Conservation (phyloP, 2,113 vertebrate species). For the Hippocampus guttulatus region DNA sequence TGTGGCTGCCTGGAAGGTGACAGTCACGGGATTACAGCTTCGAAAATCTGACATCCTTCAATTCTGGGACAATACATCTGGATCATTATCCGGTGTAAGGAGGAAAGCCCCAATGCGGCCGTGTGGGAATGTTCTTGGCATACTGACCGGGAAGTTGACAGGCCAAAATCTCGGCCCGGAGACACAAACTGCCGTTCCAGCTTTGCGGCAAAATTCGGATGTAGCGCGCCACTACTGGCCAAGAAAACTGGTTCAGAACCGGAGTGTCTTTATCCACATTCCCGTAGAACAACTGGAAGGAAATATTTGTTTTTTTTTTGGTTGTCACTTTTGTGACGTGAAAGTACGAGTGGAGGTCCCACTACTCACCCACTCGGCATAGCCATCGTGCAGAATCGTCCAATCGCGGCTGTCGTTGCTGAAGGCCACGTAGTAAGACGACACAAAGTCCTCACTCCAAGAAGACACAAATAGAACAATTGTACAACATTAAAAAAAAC, state of each 20-base stretch:
- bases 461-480: background rate
- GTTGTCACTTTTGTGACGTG: background rate
- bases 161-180: conserved; percentile 87
- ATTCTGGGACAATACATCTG: background rate
- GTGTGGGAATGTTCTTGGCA: background rate
- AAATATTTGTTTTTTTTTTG: background rate
- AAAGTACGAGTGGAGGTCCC: background rate
- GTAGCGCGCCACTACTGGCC: conserved; percentile 83
- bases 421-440: conserved; percentile 88
- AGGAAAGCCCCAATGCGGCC: too few relatives aligned
- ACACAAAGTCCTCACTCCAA: conserved; percentile 82
- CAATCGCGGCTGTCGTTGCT: conserved; percentile 94
- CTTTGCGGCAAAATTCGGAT: conserved; percentile 89
- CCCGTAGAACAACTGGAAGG: conserved; percentile 83
- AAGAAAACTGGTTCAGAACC: conserved; percentile 80
- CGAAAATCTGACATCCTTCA: background rate
- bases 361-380: conserved; percentile 86
- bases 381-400: conserved; percentile 85
- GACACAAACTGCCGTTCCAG: conserved; percentile 93
- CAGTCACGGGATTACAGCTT: background rate
- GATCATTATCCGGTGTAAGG: too few relatives aligned
- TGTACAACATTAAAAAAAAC: background rate
- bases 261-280: conserved; percentile 92
- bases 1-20: conserved; percentile 55
- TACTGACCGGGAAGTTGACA: conserved; percentile 83